Evolutionary conservation across 2,888 invertebrate species (phyloP).

Genomic region (Coenonympha arcania): DNA sequence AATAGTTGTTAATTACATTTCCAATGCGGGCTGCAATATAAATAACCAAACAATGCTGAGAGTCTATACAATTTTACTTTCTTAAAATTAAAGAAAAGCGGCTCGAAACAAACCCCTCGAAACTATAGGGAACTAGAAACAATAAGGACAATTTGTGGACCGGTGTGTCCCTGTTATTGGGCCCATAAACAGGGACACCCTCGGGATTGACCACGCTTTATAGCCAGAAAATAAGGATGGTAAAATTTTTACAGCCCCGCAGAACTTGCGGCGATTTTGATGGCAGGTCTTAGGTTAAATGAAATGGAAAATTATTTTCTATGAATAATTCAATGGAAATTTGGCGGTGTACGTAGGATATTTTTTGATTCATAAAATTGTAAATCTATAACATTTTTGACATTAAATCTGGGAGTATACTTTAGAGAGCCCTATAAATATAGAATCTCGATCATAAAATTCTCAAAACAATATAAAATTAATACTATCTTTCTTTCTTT

Average conservation of each 20-base stretch:
- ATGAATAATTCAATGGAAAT: conserved; percentile 35
- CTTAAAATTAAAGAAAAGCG: not conserved
- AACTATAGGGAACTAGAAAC: conserved; percentile 10
- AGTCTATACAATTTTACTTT: too few relatives aligned
- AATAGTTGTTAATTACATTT: too few relatives aligned
- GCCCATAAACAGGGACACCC: conserved; percentile 38
- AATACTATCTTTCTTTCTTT: too few relatives aligned
- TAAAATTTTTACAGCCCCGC: conserved; percentile 39
- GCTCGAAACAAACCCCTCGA: not conserved
- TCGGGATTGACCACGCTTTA: conserved; percentile 43
- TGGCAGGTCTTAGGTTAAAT: conserved; percentile 29
- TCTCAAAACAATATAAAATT: too few relatives aligned
- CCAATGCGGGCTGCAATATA: too few relatives aligned
- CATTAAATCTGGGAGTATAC: too few relatives aligned
- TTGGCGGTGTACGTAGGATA: not conserved
- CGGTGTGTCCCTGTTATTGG: conserved; percentile 34
- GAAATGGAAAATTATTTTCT: conserved; percentile 36
- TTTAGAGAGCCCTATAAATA: too few relatives aligned
- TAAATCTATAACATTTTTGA: too few relatives aligned
- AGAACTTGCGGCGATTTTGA: conserved; percentile 31
- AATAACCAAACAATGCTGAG: too few relatives aligned
- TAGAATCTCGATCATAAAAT: too few relatives aligned
- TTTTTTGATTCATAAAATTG: too few relatives aligned
- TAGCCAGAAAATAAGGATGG: conserved; percentile 38
- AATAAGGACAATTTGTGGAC: conserved; percentile 23